phyloP scores from a whole-genome alignment of 1,140 invertebrate species.

The Tetranychus urticae region DNA sequence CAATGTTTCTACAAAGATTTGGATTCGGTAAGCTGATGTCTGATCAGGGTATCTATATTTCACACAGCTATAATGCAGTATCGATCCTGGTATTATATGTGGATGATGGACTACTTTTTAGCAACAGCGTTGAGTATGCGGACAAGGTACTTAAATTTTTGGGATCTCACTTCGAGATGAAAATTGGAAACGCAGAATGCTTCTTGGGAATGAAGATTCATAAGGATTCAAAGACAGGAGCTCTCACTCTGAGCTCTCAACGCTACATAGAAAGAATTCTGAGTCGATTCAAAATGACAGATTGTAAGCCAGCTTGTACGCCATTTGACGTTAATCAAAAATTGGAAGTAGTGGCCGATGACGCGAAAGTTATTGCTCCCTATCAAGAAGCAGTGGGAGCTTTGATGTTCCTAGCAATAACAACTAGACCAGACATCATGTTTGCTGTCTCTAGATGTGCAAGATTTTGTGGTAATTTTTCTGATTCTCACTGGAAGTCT shows the following conservation, averaged over 20 bases:
- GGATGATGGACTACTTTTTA: conserved; percentile 11
- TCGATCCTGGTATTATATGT: conserved; percentile 11
- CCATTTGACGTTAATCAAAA: conserved; percentile 7
- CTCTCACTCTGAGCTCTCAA: conserved; percentile 2
- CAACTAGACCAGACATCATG: conserved; percentile 24
- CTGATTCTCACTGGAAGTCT: conserved; percentile 15
- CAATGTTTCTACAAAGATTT: conserved; percentile 1
- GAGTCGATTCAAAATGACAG: conserved; percentile 15
- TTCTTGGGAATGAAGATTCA: conserved; percentile 13
- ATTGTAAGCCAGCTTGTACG: conserved; percentile 14
- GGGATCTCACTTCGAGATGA: not conserved
- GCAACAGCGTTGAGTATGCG: not conserved
- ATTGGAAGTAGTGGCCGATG: not conserved
- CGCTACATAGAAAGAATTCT: conserved; percentile 7
- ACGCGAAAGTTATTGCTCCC: conserved; percentile 2
- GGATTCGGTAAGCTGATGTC: not conserved
- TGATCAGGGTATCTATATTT: conserved; percentile 6
- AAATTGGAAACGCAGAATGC: not conserved
- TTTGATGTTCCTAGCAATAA: conserved; percentile 20
- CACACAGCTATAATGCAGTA: not conserved
- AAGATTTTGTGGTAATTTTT: conserved; percentile 18
- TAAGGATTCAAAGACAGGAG: not conserved
- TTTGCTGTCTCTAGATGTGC: conserved; percentile 21
- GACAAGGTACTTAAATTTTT: not conserved
- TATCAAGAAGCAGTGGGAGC: conserved; percentile 12